Base-by-base conservation (phyloP, 2,888 invertebrate species). In the Loripinus fragilis region DNA sequence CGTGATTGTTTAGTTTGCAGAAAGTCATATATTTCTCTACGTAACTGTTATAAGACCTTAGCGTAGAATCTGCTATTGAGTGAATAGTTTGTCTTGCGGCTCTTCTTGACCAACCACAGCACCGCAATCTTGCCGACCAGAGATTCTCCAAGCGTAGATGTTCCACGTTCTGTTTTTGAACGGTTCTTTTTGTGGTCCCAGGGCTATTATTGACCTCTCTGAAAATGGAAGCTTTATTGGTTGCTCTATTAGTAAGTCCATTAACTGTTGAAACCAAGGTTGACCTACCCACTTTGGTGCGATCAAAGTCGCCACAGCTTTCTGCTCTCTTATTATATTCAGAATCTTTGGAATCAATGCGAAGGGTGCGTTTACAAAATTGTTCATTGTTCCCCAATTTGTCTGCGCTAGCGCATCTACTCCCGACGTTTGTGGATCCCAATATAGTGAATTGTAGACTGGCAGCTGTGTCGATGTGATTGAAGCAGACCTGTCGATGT, bases 341-440 rank as follows among this genome's bases (percentile, higher is more conserved):
- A 79, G 45, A 0, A 78, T 60, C 33, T 67, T 45, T 25, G 74
- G 71, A 45, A 78, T 74, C 15, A 71, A 38, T 15, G 65, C 64
- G 30, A 78, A 74, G 5, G 74, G 79, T 30, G 74, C 50, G 38
- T 79, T 79, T 17, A 79, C 66, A 52, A 35, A 74, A 60, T 79
- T 78, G 67, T 74, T 79, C 55, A 52, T 52, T 2, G 2, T 3
- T 3, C 17, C 45, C 64, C 74, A 79, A 42, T 79, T 69, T 45
- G 23, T 69, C 25, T 78, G 78, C 17, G 70, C 50, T n/a, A 78
- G n/a, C 3, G 65, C 69, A 64, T 74, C 70, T 30, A 78, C 45
- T 10, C 78, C 74, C 0, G 38, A n/a, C 25, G 78, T 71, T 20
- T 35, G 1, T 17, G 74, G 78, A 25, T 78, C 66, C 55, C 67